Conservation (phyloP, 2,888 invertebrate species). For the Eupithecia abbreviata region DNA sequence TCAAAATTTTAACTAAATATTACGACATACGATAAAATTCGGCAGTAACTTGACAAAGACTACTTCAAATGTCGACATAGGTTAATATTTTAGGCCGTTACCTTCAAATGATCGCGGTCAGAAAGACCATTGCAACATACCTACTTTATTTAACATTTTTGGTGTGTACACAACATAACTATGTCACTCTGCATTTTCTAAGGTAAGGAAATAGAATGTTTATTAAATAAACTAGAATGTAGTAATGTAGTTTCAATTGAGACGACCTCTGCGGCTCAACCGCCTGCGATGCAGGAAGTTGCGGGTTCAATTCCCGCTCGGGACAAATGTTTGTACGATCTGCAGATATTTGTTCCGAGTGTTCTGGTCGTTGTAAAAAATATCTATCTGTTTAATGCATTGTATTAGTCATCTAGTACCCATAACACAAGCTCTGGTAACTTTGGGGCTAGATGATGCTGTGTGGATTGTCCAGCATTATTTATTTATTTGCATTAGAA, state of each 20-base stretch:
- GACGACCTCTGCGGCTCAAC: no score
- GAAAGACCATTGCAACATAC: conserved; percentile 47
- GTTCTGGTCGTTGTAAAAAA: no score
- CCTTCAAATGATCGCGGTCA: conserved; percentile 47
- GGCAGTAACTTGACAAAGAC: conserved; percentile 42
- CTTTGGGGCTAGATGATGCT: no score
- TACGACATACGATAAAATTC: conserved; percentile 51
- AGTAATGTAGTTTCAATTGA: not conserved
- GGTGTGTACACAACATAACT: not conserved
- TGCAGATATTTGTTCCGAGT: no score
- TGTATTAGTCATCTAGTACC: no score
- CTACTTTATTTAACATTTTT: conserved; percentile 45
- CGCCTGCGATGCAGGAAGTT: no score
- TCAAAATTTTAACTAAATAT: conserved; percentile 39
- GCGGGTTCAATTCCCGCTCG: no score
- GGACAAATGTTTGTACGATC: no score
- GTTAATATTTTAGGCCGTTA: conserved; percentile 50
- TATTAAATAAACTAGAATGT: not conserved
- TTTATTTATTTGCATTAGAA: not conserved
- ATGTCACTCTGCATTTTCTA: not conserved
- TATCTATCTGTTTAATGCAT: no score
- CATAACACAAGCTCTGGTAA: no score
- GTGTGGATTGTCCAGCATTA: no score
- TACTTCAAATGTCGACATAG: conserved; percentile 48
- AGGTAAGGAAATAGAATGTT: not conserved